Evolutionary conservation across 1,140 invertebrate genomes (phyloP).

Genomic region (Thaumetopoea pityocampa): DNA sequence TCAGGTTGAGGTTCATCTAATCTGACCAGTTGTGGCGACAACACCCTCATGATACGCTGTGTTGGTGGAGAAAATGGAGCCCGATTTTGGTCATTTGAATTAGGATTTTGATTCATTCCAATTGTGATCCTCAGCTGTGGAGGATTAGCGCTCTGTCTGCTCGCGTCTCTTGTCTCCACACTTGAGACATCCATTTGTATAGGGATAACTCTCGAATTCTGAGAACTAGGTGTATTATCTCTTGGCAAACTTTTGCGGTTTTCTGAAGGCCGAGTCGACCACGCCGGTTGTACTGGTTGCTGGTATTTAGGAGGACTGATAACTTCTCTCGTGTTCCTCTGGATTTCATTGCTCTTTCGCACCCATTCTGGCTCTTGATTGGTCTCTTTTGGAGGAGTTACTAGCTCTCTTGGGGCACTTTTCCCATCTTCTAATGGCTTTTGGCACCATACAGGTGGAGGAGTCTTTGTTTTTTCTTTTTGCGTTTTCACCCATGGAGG

Average conservation of each 20-base stretch:
- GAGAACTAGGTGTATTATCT: constrained; percentile 39
- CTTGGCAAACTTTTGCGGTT: constrained; percentile 65
- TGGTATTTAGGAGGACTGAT: constrained; percentile 62
- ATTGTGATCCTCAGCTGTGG: constrained; percentile 70
- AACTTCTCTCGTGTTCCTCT: constrained; percentile 49
- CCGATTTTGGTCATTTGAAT: constrained; percentile 28
- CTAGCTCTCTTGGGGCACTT: constrained; percentile 49
- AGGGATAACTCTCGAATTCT: constrained; percentile 57
- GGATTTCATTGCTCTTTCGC: constrained; percentile 60
- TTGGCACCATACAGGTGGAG: constrained; percentile 69
- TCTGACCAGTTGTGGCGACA: constrained; percentile 67
- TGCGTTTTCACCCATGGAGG: constrained; percentile 70
- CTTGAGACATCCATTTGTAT: constrained; percentile 71
- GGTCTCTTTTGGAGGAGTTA: constrained; percentile 58
- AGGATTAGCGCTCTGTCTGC: constrained; percentile 38
- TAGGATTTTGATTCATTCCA: constrained; percentile 58
- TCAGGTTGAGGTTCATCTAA: constrained; percentile 57
- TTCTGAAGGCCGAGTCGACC: constrained; percentile 65
- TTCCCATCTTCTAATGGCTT: constrained; percentile 56
- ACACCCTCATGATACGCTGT: constrained; percentile 68
- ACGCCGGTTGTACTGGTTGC: constrained; percentile 55
- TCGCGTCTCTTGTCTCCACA: constrained; percentile 50
- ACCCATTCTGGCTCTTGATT: constrained; percentile 65
- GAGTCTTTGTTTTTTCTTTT: constrained; percentile 69
- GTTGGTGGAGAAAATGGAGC: constrained; percentile 59